These are phyloP conservation scores for Sprattus sprattus DNA, from an alignment of 2,113 vertebrate species.

Conservation along the genomic window DNA sequence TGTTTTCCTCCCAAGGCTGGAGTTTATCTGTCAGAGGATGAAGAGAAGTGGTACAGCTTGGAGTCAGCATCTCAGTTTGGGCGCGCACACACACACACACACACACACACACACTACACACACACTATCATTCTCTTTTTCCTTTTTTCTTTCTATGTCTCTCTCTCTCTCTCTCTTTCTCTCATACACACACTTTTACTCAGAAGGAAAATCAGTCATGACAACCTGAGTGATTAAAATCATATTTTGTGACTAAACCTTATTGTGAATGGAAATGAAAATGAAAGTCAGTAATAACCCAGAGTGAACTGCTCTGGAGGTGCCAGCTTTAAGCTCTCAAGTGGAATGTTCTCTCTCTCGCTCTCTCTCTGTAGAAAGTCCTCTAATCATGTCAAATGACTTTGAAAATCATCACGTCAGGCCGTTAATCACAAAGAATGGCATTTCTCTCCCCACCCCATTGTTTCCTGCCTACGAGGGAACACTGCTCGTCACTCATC, in stretches of 20 bases:
- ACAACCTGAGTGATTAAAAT: not conserved
- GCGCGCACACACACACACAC: not conserved
- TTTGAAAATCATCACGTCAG: not conserved
- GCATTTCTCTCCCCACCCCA: not conserved
- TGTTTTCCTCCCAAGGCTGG: conserved; percentile 7
- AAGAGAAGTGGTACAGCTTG: too few relatives aligned
- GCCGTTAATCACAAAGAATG: not conserved
- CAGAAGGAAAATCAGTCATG: not conserved
- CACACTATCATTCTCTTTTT: not conserved
- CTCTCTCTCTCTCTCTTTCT: not conserved
- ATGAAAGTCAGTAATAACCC: not conserved
- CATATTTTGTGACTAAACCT: not conserved
- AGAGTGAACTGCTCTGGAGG: not conserved
- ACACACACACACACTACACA: not conserved
- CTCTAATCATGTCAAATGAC: not conserved
- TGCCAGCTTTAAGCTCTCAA: not conserved
- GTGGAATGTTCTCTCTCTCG: not conserved
- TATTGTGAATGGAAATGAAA: not conserved
- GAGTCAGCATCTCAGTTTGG: not conserved
- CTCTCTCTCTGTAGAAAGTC: not conserved
- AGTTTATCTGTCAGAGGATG: not conserved
- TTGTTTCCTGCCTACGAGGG: not conserved
- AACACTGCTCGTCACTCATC: not conserved
- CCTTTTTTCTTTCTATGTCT: not conserved
- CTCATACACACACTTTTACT: not conserved